phyloP scores from a whole-genome alignment of 2,797 vertebrate species.

The Phalloptychus januarius region DNA sequence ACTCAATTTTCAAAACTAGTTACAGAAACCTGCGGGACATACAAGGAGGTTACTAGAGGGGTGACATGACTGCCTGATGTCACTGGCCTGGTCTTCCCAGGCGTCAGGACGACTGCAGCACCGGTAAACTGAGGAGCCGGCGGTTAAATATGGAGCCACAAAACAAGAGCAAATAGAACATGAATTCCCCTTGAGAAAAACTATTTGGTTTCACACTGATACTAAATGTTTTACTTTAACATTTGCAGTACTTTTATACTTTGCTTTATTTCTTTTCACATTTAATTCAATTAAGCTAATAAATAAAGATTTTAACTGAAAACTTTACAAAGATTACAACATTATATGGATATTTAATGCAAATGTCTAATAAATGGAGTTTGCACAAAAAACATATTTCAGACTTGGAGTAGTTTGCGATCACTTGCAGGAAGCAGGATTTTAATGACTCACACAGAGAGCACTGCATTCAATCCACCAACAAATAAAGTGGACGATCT shows the following conservation, averaged over 20 bases:
- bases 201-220: not conserved
- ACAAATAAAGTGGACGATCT: conserved; percentile 12
- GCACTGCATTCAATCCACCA: not conserved
- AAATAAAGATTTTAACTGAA: not conserved
- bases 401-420: not conserved
- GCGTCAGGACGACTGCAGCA: conserved; percentile 71
- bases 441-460: not conserved
- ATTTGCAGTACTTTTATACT: not conserved
- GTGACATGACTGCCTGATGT: conserved; percentile 65
- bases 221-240: not conserved
- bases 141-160: conserved; percentile 70
- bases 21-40: conserved; percentile 38
- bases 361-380: not conserved
- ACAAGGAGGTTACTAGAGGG: conserved; percentile 31
- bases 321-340: not conserved
- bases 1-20: conserved; percentile 53
- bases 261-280: not conserved
- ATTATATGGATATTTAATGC: not conserved
- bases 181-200: conserved; percentile 9
- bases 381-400: not conserved
- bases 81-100: conserved; percentile 53
- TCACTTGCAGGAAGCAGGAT: not conserved
- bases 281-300: not conserved
- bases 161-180: conserved; percentile 47
- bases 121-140: conserved; percentile 66